Conservation (phyloP, 1,140 invertebrate genomes). For the Aphelenchoides avenae region DNA sequence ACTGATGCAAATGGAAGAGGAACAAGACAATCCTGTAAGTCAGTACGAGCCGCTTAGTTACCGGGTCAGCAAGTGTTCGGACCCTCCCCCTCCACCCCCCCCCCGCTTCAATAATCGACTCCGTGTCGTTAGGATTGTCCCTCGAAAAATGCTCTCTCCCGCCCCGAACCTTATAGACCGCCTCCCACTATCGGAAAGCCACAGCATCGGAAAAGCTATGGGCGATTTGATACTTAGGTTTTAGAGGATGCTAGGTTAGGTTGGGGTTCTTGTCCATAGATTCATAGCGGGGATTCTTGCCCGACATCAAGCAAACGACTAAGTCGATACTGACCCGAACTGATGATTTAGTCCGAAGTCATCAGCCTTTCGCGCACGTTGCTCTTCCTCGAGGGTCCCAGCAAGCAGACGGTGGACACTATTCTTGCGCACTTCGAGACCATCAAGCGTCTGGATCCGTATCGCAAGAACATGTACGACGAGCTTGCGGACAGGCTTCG, state of each 20-base stretch:
- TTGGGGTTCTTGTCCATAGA: no score
- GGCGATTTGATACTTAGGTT: no score
- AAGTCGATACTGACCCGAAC: no score
- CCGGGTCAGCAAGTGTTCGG: background rate
- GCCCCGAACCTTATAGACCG: background rate
- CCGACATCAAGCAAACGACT: no score
- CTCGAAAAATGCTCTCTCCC: background rate
- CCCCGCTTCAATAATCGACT: background rate
- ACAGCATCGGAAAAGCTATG: no score
- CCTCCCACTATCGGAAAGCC: slow-evolving; percentile 1
- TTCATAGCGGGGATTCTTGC: no score
- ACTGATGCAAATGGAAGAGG: slow-evolving; percentile 35
- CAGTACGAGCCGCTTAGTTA: background rate
- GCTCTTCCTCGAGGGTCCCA: slow-evolving; percentile 20
- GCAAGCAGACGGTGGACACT: slow-evolving; percentile 20
- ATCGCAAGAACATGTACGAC: slow-evolving; percentile 34
- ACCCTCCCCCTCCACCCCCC: background rate
- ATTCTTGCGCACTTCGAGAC: slow-evolving; percentile 14
- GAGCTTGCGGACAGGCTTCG: slow-evolving; percentile 20
- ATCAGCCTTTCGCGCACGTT: slow-evolving; percentile 4
- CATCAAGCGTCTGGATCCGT: slow-evolving; percentile 30
- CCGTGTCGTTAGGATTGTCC: slow-evolving; percentile 6
- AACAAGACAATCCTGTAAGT: slow-evolving; percentile 43
- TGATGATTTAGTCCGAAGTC: slow-evolving; percentile 36
- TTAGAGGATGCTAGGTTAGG: no score